Conservation (phyloP, 2,797 vertebrate species). For the Orientallactaga sibirica region DNA sequence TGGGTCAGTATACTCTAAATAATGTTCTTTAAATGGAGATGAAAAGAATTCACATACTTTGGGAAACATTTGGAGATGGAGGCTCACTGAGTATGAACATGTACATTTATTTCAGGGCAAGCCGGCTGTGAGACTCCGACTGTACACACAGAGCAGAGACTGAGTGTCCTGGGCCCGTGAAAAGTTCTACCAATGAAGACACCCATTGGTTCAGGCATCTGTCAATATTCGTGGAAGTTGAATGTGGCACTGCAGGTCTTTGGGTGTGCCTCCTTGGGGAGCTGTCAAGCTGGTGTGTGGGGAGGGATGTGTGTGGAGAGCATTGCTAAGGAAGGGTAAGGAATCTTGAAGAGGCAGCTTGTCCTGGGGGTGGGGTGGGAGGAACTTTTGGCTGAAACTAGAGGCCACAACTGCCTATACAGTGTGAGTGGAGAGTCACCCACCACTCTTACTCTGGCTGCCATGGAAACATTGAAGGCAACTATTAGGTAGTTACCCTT, state of each 20-base stretch:
- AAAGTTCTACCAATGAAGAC: not conserved
- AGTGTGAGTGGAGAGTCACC: not conserved
- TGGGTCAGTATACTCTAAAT: not conserved
- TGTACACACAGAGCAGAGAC: not conserved
- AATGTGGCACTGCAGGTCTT: slow-evolving; percentile 11
- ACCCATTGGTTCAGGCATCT: not conserved
- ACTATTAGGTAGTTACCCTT: not conserved
- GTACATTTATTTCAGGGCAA: not conserved
- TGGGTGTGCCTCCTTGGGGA: not conserved
- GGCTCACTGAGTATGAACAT: not conserved
- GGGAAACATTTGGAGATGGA: not conserved
- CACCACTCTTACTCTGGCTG: not conserved
- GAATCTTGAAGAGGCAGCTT: not conserved
- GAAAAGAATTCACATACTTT: slow-evolving; percentile 28
- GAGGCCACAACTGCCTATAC: not conserved
- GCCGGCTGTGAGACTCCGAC: not conserved
- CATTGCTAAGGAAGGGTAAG: not conserved
- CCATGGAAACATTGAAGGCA: not conserved
- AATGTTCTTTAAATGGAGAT: slow-evolving; percentile 53
- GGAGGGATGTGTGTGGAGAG: not conserved
- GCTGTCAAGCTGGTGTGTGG: not conserved
- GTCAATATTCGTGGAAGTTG: not conserved
- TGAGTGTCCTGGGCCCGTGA: not conserved
- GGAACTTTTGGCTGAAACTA: not conserved
- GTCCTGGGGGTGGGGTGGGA: not conserved